Conservation (phyloP, 2,888 invertebrate genomes). For the Andrena marginata region DNA sequence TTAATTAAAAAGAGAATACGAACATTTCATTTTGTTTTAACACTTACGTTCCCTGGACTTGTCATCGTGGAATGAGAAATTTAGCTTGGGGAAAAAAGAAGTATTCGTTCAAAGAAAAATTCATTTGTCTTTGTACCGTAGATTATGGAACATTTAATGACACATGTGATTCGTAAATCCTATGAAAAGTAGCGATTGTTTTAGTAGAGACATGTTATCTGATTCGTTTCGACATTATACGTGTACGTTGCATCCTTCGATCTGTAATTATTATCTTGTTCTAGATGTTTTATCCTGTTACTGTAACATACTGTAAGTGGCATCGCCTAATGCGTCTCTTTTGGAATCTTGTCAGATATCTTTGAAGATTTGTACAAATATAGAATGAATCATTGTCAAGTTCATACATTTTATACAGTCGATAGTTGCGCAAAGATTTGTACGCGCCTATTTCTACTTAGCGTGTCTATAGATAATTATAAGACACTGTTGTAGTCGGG, state of each 20-base stretch:
- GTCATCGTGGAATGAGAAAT: background rate
- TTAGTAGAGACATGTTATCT: background rate
- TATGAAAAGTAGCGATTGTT: background rate
- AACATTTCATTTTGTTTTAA: background rate
- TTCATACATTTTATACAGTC: background rate
- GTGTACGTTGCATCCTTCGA: too few species aligned
- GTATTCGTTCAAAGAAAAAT: background rate
- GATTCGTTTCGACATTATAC: too few species aligned
- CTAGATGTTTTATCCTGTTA: background rate
- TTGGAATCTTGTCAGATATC: background rate
- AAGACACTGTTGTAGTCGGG: slow-evolving; percentile 2
- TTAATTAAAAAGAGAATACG: background rate
- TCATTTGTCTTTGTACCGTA: background rate
- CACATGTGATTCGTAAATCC: background rate
- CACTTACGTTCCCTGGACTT: background rate
- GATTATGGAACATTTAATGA: background rate
- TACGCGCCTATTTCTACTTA: background rate
- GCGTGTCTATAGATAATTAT: slow-evolving; percentile 6
- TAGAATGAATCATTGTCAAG: slow-evolving; percentile 14
- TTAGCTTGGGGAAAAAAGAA: background rate
- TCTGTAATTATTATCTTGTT: too few species aligned
- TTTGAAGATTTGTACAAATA: background rate
- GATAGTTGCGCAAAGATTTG: background rate
- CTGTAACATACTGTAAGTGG: background rate
- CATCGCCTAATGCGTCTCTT: background rate